A percentile compares a stretch with the other conserved stretches of the same genome.
phyloP scores from a whole-genome alignment of 2,888 invertebrate species.

The Tetheella fluctuosa region DNA sequence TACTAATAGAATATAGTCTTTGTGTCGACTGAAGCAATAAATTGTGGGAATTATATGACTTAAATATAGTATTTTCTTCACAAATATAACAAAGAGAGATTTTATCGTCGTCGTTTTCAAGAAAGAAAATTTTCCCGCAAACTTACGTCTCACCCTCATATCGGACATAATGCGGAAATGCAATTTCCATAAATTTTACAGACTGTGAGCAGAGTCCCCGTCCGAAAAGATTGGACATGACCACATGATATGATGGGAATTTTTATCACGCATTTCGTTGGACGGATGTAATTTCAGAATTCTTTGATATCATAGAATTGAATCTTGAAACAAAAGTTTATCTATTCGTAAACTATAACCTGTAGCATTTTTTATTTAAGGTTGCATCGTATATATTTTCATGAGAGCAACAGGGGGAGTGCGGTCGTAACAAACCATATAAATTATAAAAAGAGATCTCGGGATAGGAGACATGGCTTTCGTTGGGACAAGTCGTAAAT shows the following conservation, averaged over 20 bases:
- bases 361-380: neutral
- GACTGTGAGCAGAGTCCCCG: conserved; percentile 73
- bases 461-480: conserved; percentile 71
- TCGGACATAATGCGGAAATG: conserved; percentile 76
- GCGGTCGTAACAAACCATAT: conserved; percentile 76
- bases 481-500: conserved; percentile 81
- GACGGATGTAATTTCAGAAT: conserved; percentile 14
- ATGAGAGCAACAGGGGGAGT: conserved; percentile 59
- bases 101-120: conserved; percentile 33
- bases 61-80: conserved; percentile 7
- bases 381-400: conserved; percentile 51
- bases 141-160: conserved; percentile 61
- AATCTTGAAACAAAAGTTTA: neutral
- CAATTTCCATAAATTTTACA: conserved; percentile 85
- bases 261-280: conserved; percentile 18
- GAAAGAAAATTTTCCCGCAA: conserved; percentile 46
- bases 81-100: conserved; percentile 17
- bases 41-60: neutral
- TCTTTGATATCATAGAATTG: neutral
- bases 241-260: conserved; percentile 55
- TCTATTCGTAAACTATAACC: neutral
- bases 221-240: conserved; percentile 78
- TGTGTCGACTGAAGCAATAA: neutral
- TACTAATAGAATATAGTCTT: neutral
- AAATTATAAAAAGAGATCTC: conserved; percentile 81